A percentile compares a stretch with the other conserved stretches of the same genome.
Conservation (phyloP, 2,797 vertebrate genomes). For the Australoheros facetus region DNA sequence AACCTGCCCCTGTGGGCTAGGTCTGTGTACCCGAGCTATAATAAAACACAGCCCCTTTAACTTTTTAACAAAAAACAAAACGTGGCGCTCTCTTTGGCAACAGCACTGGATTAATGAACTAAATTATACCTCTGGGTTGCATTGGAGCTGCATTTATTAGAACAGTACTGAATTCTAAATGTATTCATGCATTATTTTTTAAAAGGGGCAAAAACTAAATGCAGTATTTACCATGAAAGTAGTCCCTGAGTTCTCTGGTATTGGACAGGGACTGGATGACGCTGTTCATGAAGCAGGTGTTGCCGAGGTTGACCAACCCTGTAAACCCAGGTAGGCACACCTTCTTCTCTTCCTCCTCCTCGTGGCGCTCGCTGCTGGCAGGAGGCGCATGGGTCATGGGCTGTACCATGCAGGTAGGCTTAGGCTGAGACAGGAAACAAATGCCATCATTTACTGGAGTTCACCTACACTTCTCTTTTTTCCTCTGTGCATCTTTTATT, state of each 20-base stretch:
- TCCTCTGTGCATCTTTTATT: neutral
- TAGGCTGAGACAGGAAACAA: constrained; percentile 81
- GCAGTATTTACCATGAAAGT: constrained; percentile 89
- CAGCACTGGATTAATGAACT: neutral
- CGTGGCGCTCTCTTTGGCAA: neutral
- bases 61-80: neutral
- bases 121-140: neutral
- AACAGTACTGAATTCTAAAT: neutral
- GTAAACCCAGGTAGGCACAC: constrained; percentile 97
- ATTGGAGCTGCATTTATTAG: neutral
- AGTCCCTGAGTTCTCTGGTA: constrained; percentile 96
- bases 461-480: neutral
- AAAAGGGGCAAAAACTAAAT: neutral
- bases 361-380: constrained; percentile 84
- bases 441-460: neutral
- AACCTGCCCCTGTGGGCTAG: neutral
- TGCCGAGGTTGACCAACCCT: constrained; percentile 95
- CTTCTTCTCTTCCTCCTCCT: constrained; percentile 96
- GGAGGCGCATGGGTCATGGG: constrained; percentile 93
- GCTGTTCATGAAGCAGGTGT: constrained; percentile 99
- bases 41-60: neutral
- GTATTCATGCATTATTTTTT: neutral
- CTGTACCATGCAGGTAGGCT: constrained; percentile 98
- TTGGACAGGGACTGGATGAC: constrained; percentile 98
- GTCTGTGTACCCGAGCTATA: neutral